Conservation (phyloP, 2,888 invertebrate species). For the Thysanoteuthis rhombus region DNA sequence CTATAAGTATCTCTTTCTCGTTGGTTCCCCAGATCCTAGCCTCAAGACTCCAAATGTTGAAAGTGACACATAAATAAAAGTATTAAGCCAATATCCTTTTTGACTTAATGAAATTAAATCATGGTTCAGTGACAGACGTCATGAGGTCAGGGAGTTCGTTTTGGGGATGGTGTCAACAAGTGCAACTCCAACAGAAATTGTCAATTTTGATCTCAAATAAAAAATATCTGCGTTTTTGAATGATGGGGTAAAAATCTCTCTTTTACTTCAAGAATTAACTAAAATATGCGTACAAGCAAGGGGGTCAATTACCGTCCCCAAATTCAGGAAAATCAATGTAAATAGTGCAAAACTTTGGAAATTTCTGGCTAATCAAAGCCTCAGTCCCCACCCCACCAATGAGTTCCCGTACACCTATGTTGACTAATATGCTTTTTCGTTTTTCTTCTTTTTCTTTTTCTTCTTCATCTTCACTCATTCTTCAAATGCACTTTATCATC, state of each 20-base stretch:
- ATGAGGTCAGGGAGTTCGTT: constrained; percentile 12
- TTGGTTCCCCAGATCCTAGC: background rate
- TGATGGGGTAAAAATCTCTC: background rate
- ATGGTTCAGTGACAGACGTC: background rate
- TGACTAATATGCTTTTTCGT: background rate
- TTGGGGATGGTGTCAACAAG: background rate
- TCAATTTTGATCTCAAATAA: background rate
- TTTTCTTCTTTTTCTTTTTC: background rate
- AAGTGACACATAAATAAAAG: background rate
- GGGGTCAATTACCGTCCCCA: no score
- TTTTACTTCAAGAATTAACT: background rate
- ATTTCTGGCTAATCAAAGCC: no score
- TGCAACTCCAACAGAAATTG: background rate
- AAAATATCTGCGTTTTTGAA: background rate
- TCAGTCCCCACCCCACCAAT: background rate
- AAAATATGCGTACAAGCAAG: no score
- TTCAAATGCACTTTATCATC: background rate
- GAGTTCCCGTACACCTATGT: background rate
- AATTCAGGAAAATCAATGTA: no score
- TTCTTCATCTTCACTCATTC: background rate
- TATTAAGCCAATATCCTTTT: background rate
- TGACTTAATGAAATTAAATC: background rate
- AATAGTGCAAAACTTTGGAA: no score
- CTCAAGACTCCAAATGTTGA: background rate
- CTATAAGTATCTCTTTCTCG: background rate